Evolutionary conservation across 2,888 invertebrate species (phyloP), one percentile per base, ranked within the genome.

Genomic region (Clusia tigrina): DNA sequence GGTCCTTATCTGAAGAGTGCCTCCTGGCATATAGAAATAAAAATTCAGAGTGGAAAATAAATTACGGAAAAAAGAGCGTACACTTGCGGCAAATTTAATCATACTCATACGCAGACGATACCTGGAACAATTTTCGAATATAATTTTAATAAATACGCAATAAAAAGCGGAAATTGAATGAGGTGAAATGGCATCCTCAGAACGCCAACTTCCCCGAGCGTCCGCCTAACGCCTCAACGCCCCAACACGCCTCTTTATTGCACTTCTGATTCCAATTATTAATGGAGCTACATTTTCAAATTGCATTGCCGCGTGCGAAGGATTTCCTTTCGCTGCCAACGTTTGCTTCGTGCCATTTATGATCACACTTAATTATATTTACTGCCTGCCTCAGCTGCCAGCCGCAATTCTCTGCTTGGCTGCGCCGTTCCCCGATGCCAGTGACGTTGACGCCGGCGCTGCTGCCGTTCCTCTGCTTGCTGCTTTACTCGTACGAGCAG

Each of bases 281-380:
- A 6, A 32, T 32, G 32, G 6, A 32, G 55, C 60, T 42, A 54
- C 54, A 46, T 57, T 57, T 57, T 60, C 37, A 25, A 62, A 53
- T 53, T 57, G 51, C 57, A 54, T 62, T 56, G 23, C 56, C 22
- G 22, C 25, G 17, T 22, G 25, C 24, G 51, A n/a, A n/a, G n/a
- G n/a, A n/a, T n/a, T n/a, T n/a, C n/a, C n/a, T n/a, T n/a, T n/a
- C n/a, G n/a, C n/a, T n/a, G n/a, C n/a, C n/a, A n/a, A n/a, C 42
- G 15, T 42, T 32, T 32, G 18, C 15, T n/a, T 23, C 17, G 23
- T 17, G 42, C 12, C 26, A 60, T 48, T 60, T 60, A 60, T 51
- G 61, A 38, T 52, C 61, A 22, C 52, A 56, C 54, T 61, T 61
- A 61, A 61, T 61, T 61, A 61, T 32, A 61, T 54, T 48, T 55